phyloP scores from a whole-genome alignment of 1,140 invertebrate genomes.

The Oppia nitens region DNA sequence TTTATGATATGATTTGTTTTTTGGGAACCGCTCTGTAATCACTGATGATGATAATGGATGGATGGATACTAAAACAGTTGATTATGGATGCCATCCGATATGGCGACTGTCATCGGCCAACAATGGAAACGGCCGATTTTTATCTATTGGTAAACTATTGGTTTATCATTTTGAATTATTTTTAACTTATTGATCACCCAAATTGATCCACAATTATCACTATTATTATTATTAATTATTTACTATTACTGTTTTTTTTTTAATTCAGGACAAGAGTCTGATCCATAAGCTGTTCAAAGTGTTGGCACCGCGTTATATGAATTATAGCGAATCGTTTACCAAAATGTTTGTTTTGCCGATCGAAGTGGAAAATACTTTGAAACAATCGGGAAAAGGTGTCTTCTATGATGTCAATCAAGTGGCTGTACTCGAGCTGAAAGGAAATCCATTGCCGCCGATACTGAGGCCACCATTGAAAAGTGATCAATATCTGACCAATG shows the following conservation, averaged over 20 bases:
- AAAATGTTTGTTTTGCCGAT: slow-evolving; percentile 47
- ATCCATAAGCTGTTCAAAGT: slow-evolving; percentile 88
- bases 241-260: slow-evolving; percentile 10
- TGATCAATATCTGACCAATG: background rate
- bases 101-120: slow-evolving; percentile 61
- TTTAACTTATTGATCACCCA: no score
- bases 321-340: slow-evolving; percentile 50
- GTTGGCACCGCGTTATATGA: slow-evolving; percentile 58
- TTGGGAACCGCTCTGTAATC: slow-evolving; percentile 1
- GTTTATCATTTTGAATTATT: no score
- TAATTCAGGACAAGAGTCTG: slow-evolving; percentile 56
- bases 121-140: slow-evolving; percentile 74
- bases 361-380: slow-evolving; percentile 36
- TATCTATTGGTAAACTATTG: slow-evolving; percentile 45
- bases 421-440: slow-evolving; percentile 59
- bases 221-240: background rate
- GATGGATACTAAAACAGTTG: slow-evolving; percentile 42
- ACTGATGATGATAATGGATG: slow-evolving; percentile 4
- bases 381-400: slow-evolving; percentile 26
- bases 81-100: slow-evolving; percentile 70
- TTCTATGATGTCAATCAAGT: slow-evolving; percentile 17
- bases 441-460: background rate
- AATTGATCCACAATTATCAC: no score
- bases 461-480: background rate
- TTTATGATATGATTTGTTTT: background rate